Evolutionary conservation across 1,140 invertebrate genomes (phyloP), one percentile per base, ranked within the genome.

Genomic region (Papilio polyxenes): DNA sequence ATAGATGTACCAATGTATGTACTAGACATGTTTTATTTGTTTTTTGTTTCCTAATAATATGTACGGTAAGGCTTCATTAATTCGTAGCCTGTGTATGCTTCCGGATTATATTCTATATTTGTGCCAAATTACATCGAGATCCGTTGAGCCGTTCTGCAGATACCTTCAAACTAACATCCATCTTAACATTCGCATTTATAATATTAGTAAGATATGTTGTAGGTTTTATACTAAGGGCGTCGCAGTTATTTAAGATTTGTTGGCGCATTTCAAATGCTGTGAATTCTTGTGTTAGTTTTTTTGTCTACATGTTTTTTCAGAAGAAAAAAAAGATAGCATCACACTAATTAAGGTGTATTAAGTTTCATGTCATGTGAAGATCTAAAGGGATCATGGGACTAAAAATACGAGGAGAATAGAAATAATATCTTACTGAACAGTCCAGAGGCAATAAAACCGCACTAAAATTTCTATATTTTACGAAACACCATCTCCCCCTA

Each of bases 311-410:
- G 6, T 59, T 3, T 20, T 59, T 59, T 20, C 8, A 10, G n/a
- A 59, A 23, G 1, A 65, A 65, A 31, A 10, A 31, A 72, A 72
- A 69, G 13, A 69, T 72, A 31, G 37, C 65, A 17, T 72, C 31
- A 69, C 31, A 69, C 23, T 72, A 72, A 72, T 72, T 72, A 37
- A 72, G 65, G 23, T 72, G 31, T 72, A 72, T 72, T 37, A 72
- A 72, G 20, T 72, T 37, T 13, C 65, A 72, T 37, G 31, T 37
- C 65, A 72, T 62, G n/a, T 37, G 31, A 37, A 72, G 65, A 72
- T 72, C 65, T 72, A 17, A 72, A 37, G 31, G 31, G 11, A 72
- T 37, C 23, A 72, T 40, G 31, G 13, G 65, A 72, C 23, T 37
- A 15, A 72, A 72, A 72, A 72, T 72, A 72, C 59, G 11, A 72